These are phyloP conservation scores for Furcula furcula DNA, from an alignment of 2,888 invertebrate genomes.

Conservation along the genomic window DNA sequence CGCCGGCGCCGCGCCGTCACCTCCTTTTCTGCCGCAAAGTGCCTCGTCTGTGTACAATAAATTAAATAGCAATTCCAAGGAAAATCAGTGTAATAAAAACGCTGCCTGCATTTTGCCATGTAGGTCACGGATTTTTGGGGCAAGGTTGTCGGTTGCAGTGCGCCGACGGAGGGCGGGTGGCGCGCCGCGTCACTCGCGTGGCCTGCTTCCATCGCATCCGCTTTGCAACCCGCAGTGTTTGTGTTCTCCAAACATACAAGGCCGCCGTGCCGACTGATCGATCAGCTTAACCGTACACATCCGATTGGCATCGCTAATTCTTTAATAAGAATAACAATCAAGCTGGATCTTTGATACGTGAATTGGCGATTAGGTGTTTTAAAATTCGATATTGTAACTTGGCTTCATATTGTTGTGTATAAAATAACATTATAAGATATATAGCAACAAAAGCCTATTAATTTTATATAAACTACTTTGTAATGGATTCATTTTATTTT, in stretches of 20 bases:
- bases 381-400: not conserved
- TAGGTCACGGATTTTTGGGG: constrained; percentile 77
- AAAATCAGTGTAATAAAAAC: constrained; percentile 58
- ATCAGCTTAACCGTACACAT: constrained; percentile 59
- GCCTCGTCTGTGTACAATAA: too few relatives aligned
- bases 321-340: constrained; percentile 34
- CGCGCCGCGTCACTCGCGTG: constrained; percentile 41
- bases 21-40: too few relatives aligned
- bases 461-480: not conserved
- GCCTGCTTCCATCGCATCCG: constrained; percentile 67
- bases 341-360: constrained; percentile 33
- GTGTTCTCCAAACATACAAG: constrained; percentile 70
- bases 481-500: not conserved
- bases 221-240: constrained; percentile 57
- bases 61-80: constrained; percentile 40
- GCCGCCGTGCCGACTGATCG: constrained; percentile 67
- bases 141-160: constrained; percentile 69
- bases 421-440: too few relatives aligned
- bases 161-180: constrained; percentile 23
- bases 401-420: not conserved
- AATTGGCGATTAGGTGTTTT: constrained; percentile 13
- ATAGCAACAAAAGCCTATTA: too few relatives aligned
- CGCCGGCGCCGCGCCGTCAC: too few relatives aligned
- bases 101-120: constrained; percentile 72
- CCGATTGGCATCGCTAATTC: constrained; percentile 54